Evolutionary conservation across 1,140 invertebrate species (phyloP).

Genomic region (Tenebrio molitor): DNA sequence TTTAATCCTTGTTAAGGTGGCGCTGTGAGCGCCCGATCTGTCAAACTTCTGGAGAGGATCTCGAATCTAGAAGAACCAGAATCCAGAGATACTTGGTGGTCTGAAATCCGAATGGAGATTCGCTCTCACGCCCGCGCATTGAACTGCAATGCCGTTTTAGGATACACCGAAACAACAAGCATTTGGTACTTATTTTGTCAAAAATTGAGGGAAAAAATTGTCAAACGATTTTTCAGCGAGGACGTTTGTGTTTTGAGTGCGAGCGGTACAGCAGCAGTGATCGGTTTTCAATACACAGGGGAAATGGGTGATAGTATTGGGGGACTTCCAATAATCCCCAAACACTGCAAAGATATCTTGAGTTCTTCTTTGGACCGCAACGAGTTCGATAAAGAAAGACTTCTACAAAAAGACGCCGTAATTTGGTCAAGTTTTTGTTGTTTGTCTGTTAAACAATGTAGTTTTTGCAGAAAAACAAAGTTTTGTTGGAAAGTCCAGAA

Average conservation of each 20-base stretch:
- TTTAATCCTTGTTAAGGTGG: constrained; percentile 78
- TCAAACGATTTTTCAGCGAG: constrained; percentile 75
- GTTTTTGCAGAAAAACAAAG: constrained; percentile 52
- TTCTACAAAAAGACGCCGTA: constrained; percentile 47
- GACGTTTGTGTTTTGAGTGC: constrained; percentile 96
- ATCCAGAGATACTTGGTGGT: constrained; percentile 94
- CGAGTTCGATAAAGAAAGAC: constrained; percentile 60
- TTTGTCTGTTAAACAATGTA: too few relatives aligned
- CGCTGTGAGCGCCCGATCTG: constrained; percentile 87
- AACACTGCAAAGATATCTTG: constrained; percentile 5
- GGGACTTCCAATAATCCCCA: constrained; percentile 2
- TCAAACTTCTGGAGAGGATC: constrained; percentile 89
- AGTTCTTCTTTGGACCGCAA: constrained; percentile 60
- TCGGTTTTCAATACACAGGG: constrained; percentile 72
- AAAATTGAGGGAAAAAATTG: not conserved
- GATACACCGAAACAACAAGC: constrained; percentile 90
- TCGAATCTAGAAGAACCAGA: constrained; percentile 89
- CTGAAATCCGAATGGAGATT: constrained; percentile 93
- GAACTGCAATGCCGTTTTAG: constrained; percentile 94
- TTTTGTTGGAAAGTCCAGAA: constrained; percentile 60
- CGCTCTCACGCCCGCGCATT: constrained; percentile 91
- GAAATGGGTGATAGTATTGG: constrained; percentile 50
- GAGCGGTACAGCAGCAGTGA: constrained; percentile 92
- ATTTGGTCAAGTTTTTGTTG: too few relatives aligned
- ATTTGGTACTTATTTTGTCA: constrained; percentile 82